phyloP scores from a whole-genome alignment of 2,888 invertebrate genomes.

The Mimachlamys varia region DNA sequence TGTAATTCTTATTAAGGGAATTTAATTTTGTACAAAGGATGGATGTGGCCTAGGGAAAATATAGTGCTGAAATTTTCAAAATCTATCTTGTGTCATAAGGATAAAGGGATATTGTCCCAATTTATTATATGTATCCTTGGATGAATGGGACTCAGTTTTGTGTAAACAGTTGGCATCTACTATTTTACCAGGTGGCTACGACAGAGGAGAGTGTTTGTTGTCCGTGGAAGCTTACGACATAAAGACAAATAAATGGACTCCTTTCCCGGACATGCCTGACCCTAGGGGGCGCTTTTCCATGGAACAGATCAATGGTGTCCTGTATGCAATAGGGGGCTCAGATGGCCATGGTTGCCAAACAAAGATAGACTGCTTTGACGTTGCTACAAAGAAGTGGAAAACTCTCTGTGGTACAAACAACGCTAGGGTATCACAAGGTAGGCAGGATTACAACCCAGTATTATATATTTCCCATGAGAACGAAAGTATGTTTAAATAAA shows the following conservation, averaged over 20 bases:
- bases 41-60: no score
- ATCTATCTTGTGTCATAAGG: no score
- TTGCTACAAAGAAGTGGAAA: slow-evolving; percentile 82
- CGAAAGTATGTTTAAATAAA: no score
- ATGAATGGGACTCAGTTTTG: no score
- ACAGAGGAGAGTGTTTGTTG: slow-evolving; percentile 91
- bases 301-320: slow-evolving; percentile 86
- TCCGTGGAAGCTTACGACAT: slow-evolving; percentile 90
- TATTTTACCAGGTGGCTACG: slow-evolving; percentile 87
- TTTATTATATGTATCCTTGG: no score
- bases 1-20: no score
- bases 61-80: no score
- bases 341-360: slow-evolving; percentile 92
- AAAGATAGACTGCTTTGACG: slow-evolving; percentile 86
- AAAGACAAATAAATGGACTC: slow-evolving; percentile 87
- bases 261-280: slow-evolving; percentile 87
- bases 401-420: slow-evolving; percentile 84
- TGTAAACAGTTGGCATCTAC: no score
- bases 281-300: slow-evolving; percentile 91
- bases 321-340: slow-evolving; percentile 90
- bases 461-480: not conserved
- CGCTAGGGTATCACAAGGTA: slow-evolving; percentile 87
- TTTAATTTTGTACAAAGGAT: no score
- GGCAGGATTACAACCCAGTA: not conserved
- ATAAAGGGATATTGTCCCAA: no score